Evolutionary conservation across 1,140 invertebrate species (phyloP).

Genomic region (Araneus ventricosus): DNA sequence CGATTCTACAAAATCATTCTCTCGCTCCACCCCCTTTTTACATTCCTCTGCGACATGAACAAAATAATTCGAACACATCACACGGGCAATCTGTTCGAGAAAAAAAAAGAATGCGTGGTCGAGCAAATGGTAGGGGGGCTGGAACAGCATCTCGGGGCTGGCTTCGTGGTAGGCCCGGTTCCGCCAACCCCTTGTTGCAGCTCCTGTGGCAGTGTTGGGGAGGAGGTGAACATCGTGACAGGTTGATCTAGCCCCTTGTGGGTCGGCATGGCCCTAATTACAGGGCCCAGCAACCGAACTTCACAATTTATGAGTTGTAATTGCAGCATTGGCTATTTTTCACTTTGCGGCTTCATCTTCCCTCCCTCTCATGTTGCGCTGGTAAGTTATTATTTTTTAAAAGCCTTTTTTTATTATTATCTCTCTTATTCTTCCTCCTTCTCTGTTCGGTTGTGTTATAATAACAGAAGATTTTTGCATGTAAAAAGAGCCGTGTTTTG

Average conservation of each 20-base stretch:
- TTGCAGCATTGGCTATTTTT: constrained; percentile 71
- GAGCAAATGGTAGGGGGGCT: background rate
- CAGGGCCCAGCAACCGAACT: constrained; percentile 48
- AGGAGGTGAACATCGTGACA: constrained; percentile 38
- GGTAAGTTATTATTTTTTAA: constrained; percentile 33
- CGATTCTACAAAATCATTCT: background rate
- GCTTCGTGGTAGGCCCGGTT: constrained; percentile 58
- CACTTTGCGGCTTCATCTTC: constrained; percentile 41
- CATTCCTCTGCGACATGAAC: constrained; percentile 36
- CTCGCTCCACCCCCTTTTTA: constrained; percentile 50
- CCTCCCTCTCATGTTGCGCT: background rate
- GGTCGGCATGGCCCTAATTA: constrained; percentile 61
- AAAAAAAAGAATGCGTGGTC: background rate
- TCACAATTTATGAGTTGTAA: constrained; percentile 66
- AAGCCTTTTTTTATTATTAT: background rate
- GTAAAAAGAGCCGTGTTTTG: background rate
- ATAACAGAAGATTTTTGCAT: constrained; percentile 32
- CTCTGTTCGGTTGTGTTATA: background rate
- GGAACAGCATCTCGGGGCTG: background rate
- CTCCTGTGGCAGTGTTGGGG: constrained; percentile 43
- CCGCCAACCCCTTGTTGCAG: constrained; percentile 60
- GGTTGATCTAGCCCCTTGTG: background rate
- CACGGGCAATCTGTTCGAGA: background rate
- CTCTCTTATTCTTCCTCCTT: background rate
- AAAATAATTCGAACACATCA: constrained; percentile 45